Evolutionary conservation across 1,140 invertebrate genomes (phyloP).

Genomic region (Heliconius nattereri): DNA sequence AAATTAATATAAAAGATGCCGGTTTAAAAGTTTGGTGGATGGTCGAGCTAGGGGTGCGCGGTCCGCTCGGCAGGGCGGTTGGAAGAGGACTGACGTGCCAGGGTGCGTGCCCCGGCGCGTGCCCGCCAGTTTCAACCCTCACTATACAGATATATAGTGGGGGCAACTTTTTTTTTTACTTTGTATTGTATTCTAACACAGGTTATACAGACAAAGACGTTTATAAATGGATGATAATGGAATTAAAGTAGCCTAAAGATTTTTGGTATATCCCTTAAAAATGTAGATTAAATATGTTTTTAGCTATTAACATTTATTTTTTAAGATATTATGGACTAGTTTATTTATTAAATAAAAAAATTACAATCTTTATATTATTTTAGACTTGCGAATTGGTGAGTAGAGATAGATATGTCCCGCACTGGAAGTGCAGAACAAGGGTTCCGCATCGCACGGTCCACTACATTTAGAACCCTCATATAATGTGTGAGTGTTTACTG

Average conservation of each 20-base stretch:
- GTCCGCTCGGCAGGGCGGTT: conserved; percentile 68
- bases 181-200: not conserved
- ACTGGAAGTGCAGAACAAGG: not conserved
- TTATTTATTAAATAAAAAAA: too few species aligned
- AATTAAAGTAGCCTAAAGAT: not conserved
- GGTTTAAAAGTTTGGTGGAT: conserved; percentile 43
- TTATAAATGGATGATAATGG: not conserved
- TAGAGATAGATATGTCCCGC: not conserved
- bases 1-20: conserved; percentile 34
- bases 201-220: conserved; percentile 6
- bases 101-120: conserved; percentile 68
- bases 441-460: conserved; percentile 41
- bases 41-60: conserved; percentile 63
- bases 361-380: not conserved
- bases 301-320: not conserved
- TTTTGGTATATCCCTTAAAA: not conserved
- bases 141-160: conserved; percentile 26
- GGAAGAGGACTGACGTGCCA: conserved; percentile 62
- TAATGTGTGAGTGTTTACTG: conserved; percentile 50
- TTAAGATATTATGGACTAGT: not conserved
- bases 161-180: conserved; percentile 6
- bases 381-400: not conserved
- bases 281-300: not conserved
- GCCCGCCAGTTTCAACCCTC: conserved; percentile 58
- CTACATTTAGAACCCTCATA: conserved; percentile 53